phyloP scores from a whole-genome alignment of 2,113 vertebrate genomes.

The Sorex araneus region DNA sequence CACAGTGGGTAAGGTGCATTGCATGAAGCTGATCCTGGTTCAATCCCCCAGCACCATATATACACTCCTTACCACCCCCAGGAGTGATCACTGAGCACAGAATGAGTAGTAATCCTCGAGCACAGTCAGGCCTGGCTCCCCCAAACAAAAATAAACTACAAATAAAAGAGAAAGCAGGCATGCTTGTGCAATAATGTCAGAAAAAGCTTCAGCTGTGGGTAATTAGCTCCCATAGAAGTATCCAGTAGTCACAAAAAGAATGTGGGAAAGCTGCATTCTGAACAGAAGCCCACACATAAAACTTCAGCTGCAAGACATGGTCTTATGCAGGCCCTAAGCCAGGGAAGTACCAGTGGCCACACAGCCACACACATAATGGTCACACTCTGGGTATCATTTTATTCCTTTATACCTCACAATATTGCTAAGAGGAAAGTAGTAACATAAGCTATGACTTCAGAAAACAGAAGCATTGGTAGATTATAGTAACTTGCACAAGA shows the following conservation, averaged over 20 bases:
- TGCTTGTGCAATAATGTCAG: not conserved
- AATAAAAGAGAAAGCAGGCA: too few relatives aligned
- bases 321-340: too few relatives aligned
- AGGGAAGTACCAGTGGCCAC: not conserved
- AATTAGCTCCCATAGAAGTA: not conserved
- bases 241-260: not conserved
- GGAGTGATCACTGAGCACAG: too few relatives aligned
- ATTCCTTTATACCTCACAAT: not conserved
- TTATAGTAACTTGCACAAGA: slow-evolving; percentile 29
- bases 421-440: not conserved
- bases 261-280: not conserved
- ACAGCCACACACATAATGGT: not conserved
- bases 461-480: not conserved
- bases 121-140: too few relatives aligned
- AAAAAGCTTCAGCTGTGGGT: not conserved
- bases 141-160: too few relatives aligned
- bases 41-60: too few relatives aligned
- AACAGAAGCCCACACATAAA: not conserved
- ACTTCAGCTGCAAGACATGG: not conserved
- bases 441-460: not conserved
- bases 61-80: too few relatives aligned
- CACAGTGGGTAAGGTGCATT: too few relatives aligned
- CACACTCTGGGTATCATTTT: not conserved
- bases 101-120: too few relatives aligned
- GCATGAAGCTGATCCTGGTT: too few relatives aligned